Conservation (phyloP, 2,113 vertebrate species). For the Agapornis roseicollis region DNA sequence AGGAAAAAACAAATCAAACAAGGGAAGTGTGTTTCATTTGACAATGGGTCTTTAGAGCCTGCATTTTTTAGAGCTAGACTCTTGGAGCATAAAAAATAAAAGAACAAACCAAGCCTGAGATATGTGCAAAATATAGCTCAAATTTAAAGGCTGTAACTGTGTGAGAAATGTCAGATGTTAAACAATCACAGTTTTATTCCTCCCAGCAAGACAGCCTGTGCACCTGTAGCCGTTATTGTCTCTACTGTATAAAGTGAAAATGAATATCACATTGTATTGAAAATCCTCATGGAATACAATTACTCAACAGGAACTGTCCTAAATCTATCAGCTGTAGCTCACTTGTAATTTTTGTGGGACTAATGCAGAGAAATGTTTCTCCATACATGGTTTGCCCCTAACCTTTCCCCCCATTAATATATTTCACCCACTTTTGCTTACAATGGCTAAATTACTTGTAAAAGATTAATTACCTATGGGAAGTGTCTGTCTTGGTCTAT, state of each 20-base stretch:
- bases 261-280: slow-evolving; percentile 73
- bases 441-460: slow-evolving; percentile 43
- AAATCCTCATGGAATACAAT: slow-evolving; percentile 68
- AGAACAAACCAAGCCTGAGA: not conserved
- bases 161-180: slow-evolving; percentile 71
- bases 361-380: slow-evolving; percentile 48
- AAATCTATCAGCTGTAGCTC: slow-evolving; percentile 67
- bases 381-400: slow-evolving; percentile 14
- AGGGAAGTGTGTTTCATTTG: slow-evolving; percentile 52
- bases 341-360: slow-evolving; percentile 51
- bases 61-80: slow-evolving; percentile 35
- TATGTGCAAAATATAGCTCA: slow-evolving; percentile 57
- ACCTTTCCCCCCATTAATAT: slow-evolving; percentile 48
- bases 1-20: slow-evolving; percentile 45
- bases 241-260: slow-evolving; percentile 73
- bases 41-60: slow-evolving; percentile 53
- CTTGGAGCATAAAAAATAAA: not conserved
- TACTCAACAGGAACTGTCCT: slow-evolving; percentile 68
- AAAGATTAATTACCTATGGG: slow-evolving; percentile 60
- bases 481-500: slow-evolving; percentile 35
- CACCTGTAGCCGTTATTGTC: slow-evolving; percentile 70
- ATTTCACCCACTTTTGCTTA: slow-evolving; percentile 62
- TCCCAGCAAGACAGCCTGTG: slow-evolving; percentile 58
- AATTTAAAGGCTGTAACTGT: slow-evolving; percentile 54
- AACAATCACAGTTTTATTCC: slow-evolving; percentile 68